Evolutionary conservation across 2,797 vertebrate species (phyloP).

Genomic region (Thamnophis elegans): DNA sequence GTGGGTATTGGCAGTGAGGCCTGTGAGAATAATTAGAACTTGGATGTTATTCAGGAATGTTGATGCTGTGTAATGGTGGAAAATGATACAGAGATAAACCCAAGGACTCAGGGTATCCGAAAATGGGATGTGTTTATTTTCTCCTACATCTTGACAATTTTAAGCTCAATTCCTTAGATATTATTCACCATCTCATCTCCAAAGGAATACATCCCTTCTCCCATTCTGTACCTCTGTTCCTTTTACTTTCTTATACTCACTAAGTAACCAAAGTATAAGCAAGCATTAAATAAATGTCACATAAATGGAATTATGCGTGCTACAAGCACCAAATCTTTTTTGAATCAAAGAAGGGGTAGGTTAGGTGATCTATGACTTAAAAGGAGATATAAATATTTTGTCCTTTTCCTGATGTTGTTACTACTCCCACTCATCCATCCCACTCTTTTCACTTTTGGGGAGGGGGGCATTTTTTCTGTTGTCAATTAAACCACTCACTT

Average conservation of each 20-base stretch:
- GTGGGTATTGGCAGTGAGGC: neutral
- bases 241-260: neutral
- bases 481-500: neutral
- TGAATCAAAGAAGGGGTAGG: neutral
- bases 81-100: neutral
- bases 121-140: neutral
- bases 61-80: neutral
- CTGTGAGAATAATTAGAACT: neutral
- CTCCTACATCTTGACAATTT: neutral
- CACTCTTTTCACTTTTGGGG: neutral
- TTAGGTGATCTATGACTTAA: neutral
- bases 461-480: neutral
- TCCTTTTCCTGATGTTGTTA: neutral
- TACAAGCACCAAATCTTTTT: neutral
- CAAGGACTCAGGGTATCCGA: neutral
- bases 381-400: neutral
- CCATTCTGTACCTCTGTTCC: neutral
- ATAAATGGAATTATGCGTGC: conserved; percentile 6
- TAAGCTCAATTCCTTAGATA: neutral
- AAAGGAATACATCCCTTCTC: neutral
- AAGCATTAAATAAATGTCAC: conserved; percentile 6
- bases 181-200: neutral
- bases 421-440: neutral
- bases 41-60: neutral
- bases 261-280: neutral